Percentiles rank a stretch among this genome's conserved stretches.
Conservation (phyloP, 2,888 invertebrate species). For the Mythimna impura region DNA sequence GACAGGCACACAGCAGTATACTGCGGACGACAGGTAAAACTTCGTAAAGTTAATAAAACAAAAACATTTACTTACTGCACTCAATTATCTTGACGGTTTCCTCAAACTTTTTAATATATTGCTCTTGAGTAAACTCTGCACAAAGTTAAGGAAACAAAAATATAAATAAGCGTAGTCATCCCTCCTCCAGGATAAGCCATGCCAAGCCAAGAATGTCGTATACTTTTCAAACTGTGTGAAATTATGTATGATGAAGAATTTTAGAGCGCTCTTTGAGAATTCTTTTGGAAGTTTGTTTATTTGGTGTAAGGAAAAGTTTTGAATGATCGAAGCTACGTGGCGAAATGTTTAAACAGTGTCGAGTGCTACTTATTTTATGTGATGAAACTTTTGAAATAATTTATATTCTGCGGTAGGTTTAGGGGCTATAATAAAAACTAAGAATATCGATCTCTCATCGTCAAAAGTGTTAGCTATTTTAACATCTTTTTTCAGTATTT, state of each 20-base stretch:
- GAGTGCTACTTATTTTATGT: conserved; percentile 8
- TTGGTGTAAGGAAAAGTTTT: conserved; percentile 20
- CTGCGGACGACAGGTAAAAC: conserved; percentile 84
- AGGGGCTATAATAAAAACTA: neutral
- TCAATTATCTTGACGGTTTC: conserved; percentile 50
- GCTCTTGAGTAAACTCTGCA: conserved; percentile 55
- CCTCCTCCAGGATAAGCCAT: conserved; percentile 41
- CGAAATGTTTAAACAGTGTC: conserved; percentile 21
- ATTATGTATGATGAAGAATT: conserved; percentile 57
- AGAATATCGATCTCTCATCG: neutral
- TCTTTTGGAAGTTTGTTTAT: conserved; percentile 49
- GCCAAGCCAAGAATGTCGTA: conserved; percentile 30
- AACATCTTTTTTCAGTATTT: neutral
- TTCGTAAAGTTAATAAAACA: conserved; percentile 46
- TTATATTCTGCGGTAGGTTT: neutral
- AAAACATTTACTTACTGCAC: conserved; percentile 43
- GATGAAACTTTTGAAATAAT: neutral
- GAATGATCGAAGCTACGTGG: conserved; percentile 44
- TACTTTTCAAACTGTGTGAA: conserved; percentile 54
- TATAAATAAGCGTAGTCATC: conserved; percentile 55
- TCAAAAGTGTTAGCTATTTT: neutral
- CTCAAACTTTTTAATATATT: conserved; percentile 59
- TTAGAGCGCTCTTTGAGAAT: conserved; percentile 42
- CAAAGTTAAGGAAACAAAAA: conserved; percentile 52
- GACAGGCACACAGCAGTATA: conserved; percentile 86